A percentile compares a stretch with the other conserved stretches of the same genome.
phyloP scores from a whole-genome alignment of 53 echinoderm and acorn worm species.

The Glandiceps talaboti region DNA sequence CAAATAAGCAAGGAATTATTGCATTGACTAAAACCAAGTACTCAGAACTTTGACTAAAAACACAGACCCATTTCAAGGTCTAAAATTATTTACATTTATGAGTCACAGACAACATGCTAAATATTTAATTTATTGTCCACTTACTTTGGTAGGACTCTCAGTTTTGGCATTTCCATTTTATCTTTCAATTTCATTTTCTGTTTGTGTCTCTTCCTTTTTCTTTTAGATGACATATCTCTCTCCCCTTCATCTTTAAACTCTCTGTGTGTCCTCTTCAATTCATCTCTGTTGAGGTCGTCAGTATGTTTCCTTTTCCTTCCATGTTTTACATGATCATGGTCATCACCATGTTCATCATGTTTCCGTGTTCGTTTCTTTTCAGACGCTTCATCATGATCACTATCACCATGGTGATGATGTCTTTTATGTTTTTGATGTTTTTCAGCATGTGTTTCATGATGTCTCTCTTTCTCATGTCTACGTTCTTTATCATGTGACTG shows the following conservation, averaged over 20 bases:
- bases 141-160: constrained; percentile 86
- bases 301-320: not conserved
- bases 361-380: constrained; percentile 4
- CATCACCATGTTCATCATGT: constrained; percentile 6
- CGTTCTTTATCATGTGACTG: not conserved
- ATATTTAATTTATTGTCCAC: no score
- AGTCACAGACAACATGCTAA: no score
- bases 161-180: constrained; percentile 7
- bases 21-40: no score
- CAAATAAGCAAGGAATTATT: no score
- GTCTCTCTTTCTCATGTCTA: constrained; percentile 2
- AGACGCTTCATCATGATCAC: no score
- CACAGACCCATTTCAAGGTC: no score
- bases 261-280: constrained; percentile 6
- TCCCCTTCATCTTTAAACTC: no score
- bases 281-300: constrained; percentile 10
- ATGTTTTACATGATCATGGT: constrained; percentile 7
- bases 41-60: no score
- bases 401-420: constrained; percentile 5
- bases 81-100: no score
- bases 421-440: not conserved
- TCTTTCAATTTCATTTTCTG: not conserved
- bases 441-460: not conserved
- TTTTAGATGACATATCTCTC: no score
- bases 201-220: constrained; percentile 5